A percentile compares a stretch with the other conserved stretches of the same genome.
phyloP scores from a whole-genome alignment of 1,140 invertebrate species.

The Triops longicaudatus region DNA sequence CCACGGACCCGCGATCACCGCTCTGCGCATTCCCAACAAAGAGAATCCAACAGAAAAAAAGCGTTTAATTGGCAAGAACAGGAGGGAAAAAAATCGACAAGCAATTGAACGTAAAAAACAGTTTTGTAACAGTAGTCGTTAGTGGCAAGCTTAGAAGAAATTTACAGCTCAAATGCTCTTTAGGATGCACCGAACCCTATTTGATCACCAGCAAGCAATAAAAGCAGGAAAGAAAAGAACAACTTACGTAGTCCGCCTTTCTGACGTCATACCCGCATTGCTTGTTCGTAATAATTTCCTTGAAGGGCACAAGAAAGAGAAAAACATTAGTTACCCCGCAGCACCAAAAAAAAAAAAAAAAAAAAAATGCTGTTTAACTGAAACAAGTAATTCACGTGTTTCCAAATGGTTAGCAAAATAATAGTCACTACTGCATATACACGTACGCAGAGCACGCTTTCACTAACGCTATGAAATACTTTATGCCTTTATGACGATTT shows the following conservation, averaged over 20 bases:
- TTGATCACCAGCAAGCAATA: background rate
- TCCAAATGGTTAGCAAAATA: too few species aligned
- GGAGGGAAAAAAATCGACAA: slow-evolving; percentile 14
- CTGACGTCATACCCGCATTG: slow-evolving; percentile 86
- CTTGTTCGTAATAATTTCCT: slow-evolving; percentile 64
- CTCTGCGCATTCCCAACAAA: slow-evolving; percentile 39
- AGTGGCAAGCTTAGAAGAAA: background rate
- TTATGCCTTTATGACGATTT: too few species aligned
- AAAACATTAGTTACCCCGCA: slow-evolving; percentile 17
- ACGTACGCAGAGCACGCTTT: too few species aligned
- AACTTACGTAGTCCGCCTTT: slow-evolving; percentile 77
- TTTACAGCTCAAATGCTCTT: too few species aligned
- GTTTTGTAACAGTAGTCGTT: too few species aligned
- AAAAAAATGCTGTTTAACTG: too few species aligned
- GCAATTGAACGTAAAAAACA: too few species aligned
- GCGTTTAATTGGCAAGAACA: slow-evolving; percentile 7
- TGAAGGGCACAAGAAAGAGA: slow-evolving; percentile 39
- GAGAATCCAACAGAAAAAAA: slow-evolving; percentile 20
- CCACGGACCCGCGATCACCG: slow-evolving; percentile 63
- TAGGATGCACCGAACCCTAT: too few species aligned
- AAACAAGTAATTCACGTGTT: too few species aligned
- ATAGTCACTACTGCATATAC: too few species aligned
- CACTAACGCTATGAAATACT: too few species aligned
- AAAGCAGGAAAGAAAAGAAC: background rate
- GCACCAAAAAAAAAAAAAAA: too few species aligned